A percentile compares a stretch with the other conserved stretches of the same genome.
These are phyloP conservation scores for Pectinophora gossypiella DNA, from an alignment of 1,140 invertebrate genomes.

Conservation along the genomic window DNA sequence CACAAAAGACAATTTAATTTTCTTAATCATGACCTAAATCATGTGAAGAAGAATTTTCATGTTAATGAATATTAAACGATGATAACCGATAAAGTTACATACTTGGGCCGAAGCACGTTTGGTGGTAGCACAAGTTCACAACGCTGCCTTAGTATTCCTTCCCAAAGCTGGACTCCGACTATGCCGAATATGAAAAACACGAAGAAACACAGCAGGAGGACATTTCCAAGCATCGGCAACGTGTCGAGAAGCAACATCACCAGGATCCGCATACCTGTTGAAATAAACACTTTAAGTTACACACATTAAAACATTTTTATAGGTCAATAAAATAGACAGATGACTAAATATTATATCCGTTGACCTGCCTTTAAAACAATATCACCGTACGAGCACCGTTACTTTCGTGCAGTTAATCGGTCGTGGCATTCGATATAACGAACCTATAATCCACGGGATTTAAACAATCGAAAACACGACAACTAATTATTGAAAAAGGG, in stretches of 20 bases:
- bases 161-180: slow-evolving; percentile 99
- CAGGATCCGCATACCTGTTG: slow-evolving; percentile 95
- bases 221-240: slow-evolving; percentile 99
- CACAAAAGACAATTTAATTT: too few species aligned
- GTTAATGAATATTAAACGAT: too few species aligned
- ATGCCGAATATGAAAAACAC: slow-evolving; percentile 99
- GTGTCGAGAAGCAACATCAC: slow-evolving; percentile 99
- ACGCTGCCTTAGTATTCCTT: slow-evolving; percentile 95
- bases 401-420: background rate
- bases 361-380: too few species aligned
- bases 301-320: too few species aligned
- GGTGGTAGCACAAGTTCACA: slow-evolving; percentile 87
- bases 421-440: background rate
- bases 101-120: slow-evolving; percentile 84
- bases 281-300: too few species aligned
- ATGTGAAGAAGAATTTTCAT: too few species aligned
- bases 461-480: background rate
- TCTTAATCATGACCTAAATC: too few species aligned
- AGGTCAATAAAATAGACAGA: too few species aligned
- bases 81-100: slow-evolving; percentile 77
- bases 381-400: background rate
- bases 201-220: slow-evolving; percentile 98
- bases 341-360: too few species aligned
- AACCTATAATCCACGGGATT: background rate
- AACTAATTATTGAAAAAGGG: background rate